These are phyloP conservation scores for Halictus ligatus DNA, from an alignment of 2,888 invertebrate genomes.

Conservation along the genomic window DNA sequence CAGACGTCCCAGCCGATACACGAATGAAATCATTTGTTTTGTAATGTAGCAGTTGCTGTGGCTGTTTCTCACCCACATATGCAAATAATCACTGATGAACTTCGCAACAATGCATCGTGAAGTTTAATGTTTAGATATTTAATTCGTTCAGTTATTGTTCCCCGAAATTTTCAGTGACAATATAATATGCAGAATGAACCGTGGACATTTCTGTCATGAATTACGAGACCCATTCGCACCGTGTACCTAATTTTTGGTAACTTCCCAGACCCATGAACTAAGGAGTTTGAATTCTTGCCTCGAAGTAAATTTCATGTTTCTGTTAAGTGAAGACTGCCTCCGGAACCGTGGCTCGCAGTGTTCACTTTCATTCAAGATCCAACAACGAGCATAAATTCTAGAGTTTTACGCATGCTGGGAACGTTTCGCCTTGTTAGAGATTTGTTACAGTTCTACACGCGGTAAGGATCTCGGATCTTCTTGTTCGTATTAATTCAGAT, in stretches of 20 bases:
- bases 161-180: neutral
- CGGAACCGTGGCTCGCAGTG: neutral
- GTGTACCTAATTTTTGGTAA: neutral
- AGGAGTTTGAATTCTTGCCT: constrained; percentile 13
- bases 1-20: too few relatives aligned
- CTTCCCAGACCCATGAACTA: neutral
- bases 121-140: neutral
- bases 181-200: neutral
- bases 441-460: constrained; percentile 11
- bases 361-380: constrained; percentile 14
- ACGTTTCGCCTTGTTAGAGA: constrained; percentile 15
- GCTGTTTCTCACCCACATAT: too few relatives aligned
- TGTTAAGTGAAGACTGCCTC: constrained; percentile 16
- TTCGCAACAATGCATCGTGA: neutral
- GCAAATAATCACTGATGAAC: neutral
- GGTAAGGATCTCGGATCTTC: neutral
- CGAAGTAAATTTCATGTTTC: constrained; percentile 25
- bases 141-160: neutral
- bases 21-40: neutral
- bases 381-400: constrained; percentile 16
- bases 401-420: constrained; percentile 16
- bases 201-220: constrained; percentile 4
- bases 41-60: neutral
- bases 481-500: constrained; percentile 22
- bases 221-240: neutral